Evolutionary conservation across 2,888 invertebrate species (phyloP), one percentile per base, ranked within the genome.

Genomic region (Stegophylla sp.): DNA sequence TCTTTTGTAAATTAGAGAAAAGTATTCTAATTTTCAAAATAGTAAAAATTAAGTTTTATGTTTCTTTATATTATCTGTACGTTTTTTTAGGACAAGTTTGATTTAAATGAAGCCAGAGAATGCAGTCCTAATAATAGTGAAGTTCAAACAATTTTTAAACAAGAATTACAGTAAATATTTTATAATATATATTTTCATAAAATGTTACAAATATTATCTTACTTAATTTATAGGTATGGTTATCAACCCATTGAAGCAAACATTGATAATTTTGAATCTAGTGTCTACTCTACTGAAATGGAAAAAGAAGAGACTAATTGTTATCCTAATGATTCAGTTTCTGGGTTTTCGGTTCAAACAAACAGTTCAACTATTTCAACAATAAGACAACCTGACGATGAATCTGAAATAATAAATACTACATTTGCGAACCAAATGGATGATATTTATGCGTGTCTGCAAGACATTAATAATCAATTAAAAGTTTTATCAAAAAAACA

Each of bases 91-190:
- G 26, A 66, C 17, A 5, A 34, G 9, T 66, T 53, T 41, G 17
- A 23, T 10, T 17, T 53, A 5, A 17, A 41, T 26, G 23, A 75
- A 53, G 23, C 4, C 3, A 48, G 48, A 79, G 61, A 79, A 28
- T 41, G 61, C n/a, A 71, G 79, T 48, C 69, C 71, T 13, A 69
- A 17, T 51, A 61, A 61, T 26, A 59, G 61, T n/a, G 69, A 79
- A 71, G 48, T 71, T 17, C 61, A 71, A 3, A 20, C 13, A 17
- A 71, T 79, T 61, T 41, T 79, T 5, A 20, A 66, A 3, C 17
- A 17, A 64, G 41, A 75, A 41, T 34, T 34, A 63, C n/a, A 77
- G 77, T 77, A 59, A 67, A 67, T 67, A 53, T 26, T 23, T 20
- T 34, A 10, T n/a, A n/a, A n/a, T n/a, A 59, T 13, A 26, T 9